Evolutionary conservation across 2,113 vertebrate species (phyloP).

Genomic region (Brachyistius frenatus): DNA sequence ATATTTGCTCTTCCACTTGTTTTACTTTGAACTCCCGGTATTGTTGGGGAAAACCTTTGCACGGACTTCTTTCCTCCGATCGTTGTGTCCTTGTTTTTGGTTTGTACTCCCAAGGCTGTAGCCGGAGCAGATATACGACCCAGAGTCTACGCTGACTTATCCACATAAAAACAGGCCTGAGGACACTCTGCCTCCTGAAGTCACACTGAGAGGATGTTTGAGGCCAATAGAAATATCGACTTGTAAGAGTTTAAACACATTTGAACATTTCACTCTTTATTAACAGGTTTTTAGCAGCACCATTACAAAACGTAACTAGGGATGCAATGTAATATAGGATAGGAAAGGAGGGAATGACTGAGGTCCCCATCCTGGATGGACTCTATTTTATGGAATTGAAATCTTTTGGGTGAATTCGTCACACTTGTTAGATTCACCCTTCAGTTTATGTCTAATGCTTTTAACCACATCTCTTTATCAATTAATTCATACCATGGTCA

Average conservation of each 20-base stretch:
- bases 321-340: neutral
- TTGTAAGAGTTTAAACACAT: neutral
- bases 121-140: constrained; percentile 17
- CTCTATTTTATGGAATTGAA: too few relatives aligned
- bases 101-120: constrained; percentile 47
- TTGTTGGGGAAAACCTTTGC: constrained; percentile 50
- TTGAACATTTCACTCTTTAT: neutral
- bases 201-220: constrained; percentile 2
- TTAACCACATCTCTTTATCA: too few relatives aligned
- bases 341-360: neutral
- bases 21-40: constrained; percentile 58
- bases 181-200: neutral
- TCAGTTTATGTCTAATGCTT: too few relatives aligned
- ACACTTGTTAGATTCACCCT: too few relatives aligned
- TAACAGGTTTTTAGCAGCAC: neutral
- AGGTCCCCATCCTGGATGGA: too few relatives aligned
- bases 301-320: too few relatives aligned
- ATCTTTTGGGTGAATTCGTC: too few relatives aligned
- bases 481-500: too few relatives aligned
- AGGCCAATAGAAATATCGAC: neutral
- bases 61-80: constrained; percentile 21
- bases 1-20: constrained; percentile 60
- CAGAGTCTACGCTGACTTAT: neutral
- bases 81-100: constrained; percentile 48
- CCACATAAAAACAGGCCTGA: constrained; percentile 19